Conservation (phyloP, 92 coral and sea anemone genomes). For the Bergia sp. region DNA sequence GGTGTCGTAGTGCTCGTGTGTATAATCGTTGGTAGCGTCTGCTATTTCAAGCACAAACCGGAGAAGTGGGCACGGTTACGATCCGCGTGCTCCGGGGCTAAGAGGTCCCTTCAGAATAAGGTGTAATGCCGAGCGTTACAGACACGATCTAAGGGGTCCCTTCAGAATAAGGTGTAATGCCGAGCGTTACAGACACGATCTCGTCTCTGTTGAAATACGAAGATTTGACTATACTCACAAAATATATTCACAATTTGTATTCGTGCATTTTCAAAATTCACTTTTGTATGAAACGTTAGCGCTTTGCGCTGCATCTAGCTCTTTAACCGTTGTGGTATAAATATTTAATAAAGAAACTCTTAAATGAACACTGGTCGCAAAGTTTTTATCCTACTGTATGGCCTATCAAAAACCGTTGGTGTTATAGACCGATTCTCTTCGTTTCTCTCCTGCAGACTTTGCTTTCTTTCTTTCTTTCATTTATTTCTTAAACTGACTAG, state of each 20-base stretch:
- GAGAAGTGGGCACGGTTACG: constrained; percentile 72
- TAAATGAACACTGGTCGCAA: no score
- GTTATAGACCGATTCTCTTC: no score
- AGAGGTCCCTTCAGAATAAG: constrained; percentile 65
- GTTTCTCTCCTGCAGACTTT: no score
- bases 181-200: background rate
- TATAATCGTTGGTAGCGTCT: constrained; percentile 73
- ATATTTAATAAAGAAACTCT: background rate
- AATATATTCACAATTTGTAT: no score
- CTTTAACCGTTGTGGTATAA: no score
- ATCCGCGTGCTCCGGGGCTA: constrained; percentile 50
- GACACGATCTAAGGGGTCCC: constrained; percentile 47
- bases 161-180: constrained; percentile 60
- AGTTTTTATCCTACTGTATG: no score
- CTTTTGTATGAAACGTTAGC: background rate
- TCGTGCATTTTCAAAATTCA: no score
- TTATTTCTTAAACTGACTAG: no score
- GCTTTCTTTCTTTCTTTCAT: no score
- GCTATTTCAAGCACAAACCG: constrained; percentile 89
- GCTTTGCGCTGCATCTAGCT: background rate
- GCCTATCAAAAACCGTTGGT: no score
- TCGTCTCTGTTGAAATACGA: background rate
- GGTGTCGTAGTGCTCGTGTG: constrained; percentile 71
- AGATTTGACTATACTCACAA: background rate
- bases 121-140: constrained; percentile 34